Base-by-base conservation (phyloP, 2,888 invertebrate species). In the Conchocele bisecta region DNA sequence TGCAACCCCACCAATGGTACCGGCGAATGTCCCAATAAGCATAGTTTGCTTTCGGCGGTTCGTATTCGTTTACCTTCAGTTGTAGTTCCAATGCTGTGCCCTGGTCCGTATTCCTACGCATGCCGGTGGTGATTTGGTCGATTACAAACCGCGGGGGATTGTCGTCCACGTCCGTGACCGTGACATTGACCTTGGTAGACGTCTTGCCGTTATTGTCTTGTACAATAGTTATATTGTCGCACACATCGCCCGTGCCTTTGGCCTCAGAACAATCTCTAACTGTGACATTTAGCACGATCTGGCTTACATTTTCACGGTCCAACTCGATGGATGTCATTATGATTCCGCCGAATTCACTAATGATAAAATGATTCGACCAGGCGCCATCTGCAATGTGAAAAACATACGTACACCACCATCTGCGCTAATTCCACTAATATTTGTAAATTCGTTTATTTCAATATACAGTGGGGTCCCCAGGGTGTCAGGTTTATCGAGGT, bases 101-200 rank as follows among this genome's bases (percentile, higher is more conserved):
- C 3, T 64, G 61, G 46, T 63, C 63, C n/a, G 66, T 66, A 11
- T 37, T 57, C 48, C 75, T 50, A 37, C 75, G 61, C 69, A 75
- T 75, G 17, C 75, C 75, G 11, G 63, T 44, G 20, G 58, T 54
- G 4, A 76, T 73, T 26, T 59, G 41, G 4, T 60, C 48, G 1
- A 42, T 15, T 22, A 24, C 44, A 42, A 76, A 76, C 1, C 59
- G 59, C 2, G 76, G 76, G 7, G 76, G 63, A 35, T 72, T 72
- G 41, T 76, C 76, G 39, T 76, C 65, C 1, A 56, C 41, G 39
- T 76, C 76, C n/a, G 26, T 3, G 3, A 76, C 29, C 15, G 28
- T 28, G 2, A 74, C 39, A 2, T 17, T 28, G 7, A 69, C 63
- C 4, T 20, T 22, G 28, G 48, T 13, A 11, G 33, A 11, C 22